A percentile compares a stretch with the other conserved stretches of the same genome.
Evolutionary conservation across 1,140 invertebrate species (phyloP).

Genomic region (Zeugodacus cucurbitae): DNA sequence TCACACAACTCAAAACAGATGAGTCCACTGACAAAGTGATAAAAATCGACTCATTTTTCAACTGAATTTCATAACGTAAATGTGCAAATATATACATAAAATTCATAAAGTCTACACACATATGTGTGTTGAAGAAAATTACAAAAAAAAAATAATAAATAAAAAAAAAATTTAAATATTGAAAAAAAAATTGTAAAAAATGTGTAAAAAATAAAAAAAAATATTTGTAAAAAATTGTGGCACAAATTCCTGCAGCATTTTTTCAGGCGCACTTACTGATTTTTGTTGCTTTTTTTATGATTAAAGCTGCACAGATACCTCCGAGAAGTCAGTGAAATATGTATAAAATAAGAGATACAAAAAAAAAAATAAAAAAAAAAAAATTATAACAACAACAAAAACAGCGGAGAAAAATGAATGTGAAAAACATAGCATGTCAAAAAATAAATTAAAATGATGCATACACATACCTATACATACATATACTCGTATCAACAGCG

Average conservation of each 20-base stretch:
- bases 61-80: not conserved
- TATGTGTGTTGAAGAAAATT: not conserved
- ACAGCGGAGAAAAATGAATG: not conserved
- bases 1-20: not conserved
- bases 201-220: not conserved
- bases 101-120: not conserved
- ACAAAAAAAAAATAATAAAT: too few species aligned
- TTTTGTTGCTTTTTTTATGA: not conserved
- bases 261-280: not conserved
- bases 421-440: conserved; percentile 11
- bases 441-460: conserved; percentile 31
- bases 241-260: not conserved
- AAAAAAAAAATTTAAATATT: too few species aligned
- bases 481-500: not conserved
- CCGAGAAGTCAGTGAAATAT: not conserved
- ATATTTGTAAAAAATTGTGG: not conserved
- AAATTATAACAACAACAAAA: not conserved
- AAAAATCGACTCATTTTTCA: conserved; percentile 29
- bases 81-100: not conserved
- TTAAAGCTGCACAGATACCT: not conserved
- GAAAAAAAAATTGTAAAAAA: not conserved
- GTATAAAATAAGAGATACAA: not conserved
- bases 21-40: conserved; percentile 32
- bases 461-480: not conserved
- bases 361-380: not conserved